A percentile compares a stretch with the other conserved stretches of the same genome.
phyloP scores from a whole-genome alignment of 2,888 invertebrate species.

The Mimachlamys varia region DNA sequence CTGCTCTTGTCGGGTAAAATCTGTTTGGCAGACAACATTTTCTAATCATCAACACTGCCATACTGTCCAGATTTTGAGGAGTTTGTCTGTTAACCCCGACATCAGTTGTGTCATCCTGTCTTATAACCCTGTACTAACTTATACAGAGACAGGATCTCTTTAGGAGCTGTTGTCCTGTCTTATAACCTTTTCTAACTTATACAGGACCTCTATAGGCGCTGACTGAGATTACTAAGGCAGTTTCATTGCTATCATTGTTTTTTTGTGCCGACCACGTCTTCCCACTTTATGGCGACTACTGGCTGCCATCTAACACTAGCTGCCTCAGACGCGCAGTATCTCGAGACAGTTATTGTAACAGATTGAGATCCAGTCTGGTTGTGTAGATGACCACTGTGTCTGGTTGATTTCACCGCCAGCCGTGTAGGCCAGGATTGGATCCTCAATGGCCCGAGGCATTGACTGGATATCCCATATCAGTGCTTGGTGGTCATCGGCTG shows the following conservation, averaged over 20 bases:
- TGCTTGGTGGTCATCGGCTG: slow-evolving; percentile 98
- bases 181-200: no score
- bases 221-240: background rate
- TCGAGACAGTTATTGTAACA: slow-evolving; percentile 99
- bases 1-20: background rate
- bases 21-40: background rate
- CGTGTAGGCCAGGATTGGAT: slow-evolving; percentile 99
- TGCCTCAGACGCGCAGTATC: slow-evolving; percentile 91
- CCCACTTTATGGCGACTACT: background rate
- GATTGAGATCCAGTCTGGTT: slow-evolving; percentile 99
- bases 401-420: slow-evolving; percentile 98
- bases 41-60: background rate
- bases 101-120: background rate
- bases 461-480: slow-evolving; percentile 99
- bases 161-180: no score
- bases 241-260: background rate
- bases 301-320: background rate
- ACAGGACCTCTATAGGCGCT: background rate
- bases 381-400: slow-evolving; percentile 99
- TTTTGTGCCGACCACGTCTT: background rate
- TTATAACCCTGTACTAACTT: background rate
- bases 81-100: no score
- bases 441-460: slow-evolving; percentile 99
- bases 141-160: no score
- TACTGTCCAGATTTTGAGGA: background rate